Conservation (phyloP, 1,140 invertebrate species). For the Pseudomyrmex gracilis region DNA sequence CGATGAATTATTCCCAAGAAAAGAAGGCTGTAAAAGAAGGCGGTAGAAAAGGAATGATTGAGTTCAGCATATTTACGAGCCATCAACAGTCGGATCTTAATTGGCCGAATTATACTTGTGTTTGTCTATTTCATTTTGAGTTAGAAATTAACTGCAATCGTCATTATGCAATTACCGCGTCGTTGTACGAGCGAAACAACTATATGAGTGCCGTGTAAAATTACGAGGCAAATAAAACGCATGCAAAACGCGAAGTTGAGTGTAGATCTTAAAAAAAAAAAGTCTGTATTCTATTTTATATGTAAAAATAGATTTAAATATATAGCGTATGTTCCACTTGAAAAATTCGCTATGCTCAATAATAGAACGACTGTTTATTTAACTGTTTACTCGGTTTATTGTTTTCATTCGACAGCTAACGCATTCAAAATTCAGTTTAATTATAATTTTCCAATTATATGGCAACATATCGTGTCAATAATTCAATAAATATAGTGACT, state of each 20-base stretch:
- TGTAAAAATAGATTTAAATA: slow-evolving; percentile 9
- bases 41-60: background rate
- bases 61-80: slow-evolving; percentile 45
- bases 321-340: background rate
- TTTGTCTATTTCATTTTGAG: background rate
- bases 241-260: background rate
- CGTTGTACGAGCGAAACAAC: background rate
- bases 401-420: background rate
- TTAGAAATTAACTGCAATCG: slow-evolving; percentile 21
- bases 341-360: background rate
- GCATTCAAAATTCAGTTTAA: background rate
- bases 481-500: background rate
- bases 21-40: slow-evolving; percentile 31
- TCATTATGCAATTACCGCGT: background rate
- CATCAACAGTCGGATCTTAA: slow-evolving; percentile 38
- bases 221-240: background rate
- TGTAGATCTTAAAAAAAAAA: background rate
- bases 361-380: background rate
- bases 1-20: slow-evolving; percentile 68
- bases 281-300: background rate
- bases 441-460: slow-evolving; percentile 19
- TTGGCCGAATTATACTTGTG: slow-evolving; percentile 41
- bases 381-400: background rate
- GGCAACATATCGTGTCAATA: background rate
- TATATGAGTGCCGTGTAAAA: too few relatives aligned